These are phyloP conservation scores for Sebastes nivosus DNA, from an alignment of 2,797 vertebrate species.

Conservation along the genomic window DNA sequence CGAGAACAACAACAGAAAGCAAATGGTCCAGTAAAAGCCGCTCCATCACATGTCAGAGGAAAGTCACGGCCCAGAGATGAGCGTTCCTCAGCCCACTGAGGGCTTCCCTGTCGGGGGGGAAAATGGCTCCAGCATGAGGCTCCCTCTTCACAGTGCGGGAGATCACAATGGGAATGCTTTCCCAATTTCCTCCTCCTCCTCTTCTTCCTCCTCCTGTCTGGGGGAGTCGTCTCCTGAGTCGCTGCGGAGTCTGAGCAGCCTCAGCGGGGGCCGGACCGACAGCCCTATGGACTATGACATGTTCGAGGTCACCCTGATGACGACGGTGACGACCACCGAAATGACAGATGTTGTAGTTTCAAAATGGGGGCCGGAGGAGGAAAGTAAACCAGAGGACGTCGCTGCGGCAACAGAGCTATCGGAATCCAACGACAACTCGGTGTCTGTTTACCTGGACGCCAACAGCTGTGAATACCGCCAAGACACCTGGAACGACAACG, in stretches of 20 bases:
- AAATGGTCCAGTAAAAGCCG: background rate
- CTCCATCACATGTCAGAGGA: background rate
- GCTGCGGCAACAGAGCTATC: background rate
- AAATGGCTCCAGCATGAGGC: constrained; percentile 60
- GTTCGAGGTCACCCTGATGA: constrained; percentile 70
- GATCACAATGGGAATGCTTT: constrained; percentile 84
- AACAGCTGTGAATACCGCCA: constrained; percentile 32
- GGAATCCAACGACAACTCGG: constrained; percentile 71
- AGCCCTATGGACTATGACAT: constrained; percentile 74
- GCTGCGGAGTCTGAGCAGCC: constrained; percentile 60
- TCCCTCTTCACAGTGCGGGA: constrained; percentile 71
- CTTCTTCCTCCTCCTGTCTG: constrained; percentile 55
- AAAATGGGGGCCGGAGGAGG: constrained; percentile 26
- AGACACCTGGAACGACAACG: constrained; percentile 56
- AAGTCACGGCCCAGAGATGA: constrained; percentile 59
- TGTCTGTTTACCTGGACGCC: constrained; percentile 78
- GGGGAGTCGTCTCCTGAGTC: constrained; percentile 64
- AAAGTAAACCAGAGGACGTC: no score
- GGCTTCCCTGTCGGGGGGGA: background rate
- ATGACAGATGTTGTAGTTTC: constrained; percentile 7
- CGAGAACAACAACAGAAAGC: background rate
- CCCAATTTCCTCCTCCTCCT: constrained; percentile 58
- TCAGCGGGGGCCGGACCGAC: constrained; percentile 47
- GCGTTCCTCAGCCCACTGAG: constrained; percentile 33
- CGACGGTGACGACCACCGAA: background rate